Conservation (phyloP, 2,888 invertebrate genomes). For the Meghimatium bilineatum region DNA sequence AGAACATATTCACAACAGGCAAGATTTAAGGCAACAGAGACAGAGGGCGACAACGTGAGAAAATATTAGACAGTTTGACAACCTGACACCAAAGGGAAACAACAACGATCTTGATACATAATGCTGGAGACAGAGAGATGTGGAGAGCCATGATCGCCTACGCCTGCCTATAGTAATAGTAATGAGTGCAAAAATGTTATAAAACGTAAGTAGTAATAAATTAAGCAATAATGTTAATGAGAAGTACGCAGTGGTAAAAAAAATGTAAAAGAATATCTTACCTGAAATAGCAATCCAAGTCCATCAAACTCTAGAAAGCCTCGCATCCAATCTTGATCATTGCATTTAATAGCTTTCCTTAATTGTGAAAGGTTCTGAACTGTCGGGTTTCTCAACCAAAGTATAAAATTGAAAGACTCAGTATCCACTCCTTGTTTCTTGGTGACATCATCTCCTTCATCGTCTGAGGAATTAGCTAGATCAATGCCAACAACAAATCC, state of each 20-base stretch:
- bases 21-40: too few relatives aligned
- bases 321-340: conserved; percentile 71
- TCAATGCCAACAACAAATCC: conserved; percentile 68
- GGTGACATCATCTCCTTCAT: conserved; percentile 44
- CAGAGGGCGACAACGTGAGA: too few relatives aligned
- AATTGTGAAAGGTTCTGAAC: conserved; percentile 67
- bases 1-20: too few relatives aligned
- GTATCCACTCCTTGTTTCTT: conserved; percentile 51
- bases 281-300: conserved; percentile 65
- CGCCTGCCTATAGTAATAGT: not conserved
- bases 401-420: conserved; percentile 65
- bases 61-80: too few relatives aligned
- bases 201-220: too few relatives aligned
- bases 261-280: too few relatives aligned
- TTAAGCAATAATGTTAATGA: not conserved
- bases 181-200: not conserved
- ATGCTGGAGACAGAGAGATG: too few relatives aligned
- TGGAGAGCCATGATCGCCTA: too few relatives aligned
- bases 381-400: conserved; percentile 67
- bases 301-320: conserved; percentile 71
- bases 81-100: too few relatives aligned
- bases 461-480: conserved; percentile 52
- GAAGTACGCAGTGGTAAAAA: too few relatives aligned
- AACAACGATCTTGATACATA: too few relatives aligned
- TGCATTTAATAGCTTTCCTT: conserved; percentile 64